Evolutionary conservation across 2,797 vertebrate species (phyloP).

Genomic region (Cynodonichthys magdalenae): DNA sequence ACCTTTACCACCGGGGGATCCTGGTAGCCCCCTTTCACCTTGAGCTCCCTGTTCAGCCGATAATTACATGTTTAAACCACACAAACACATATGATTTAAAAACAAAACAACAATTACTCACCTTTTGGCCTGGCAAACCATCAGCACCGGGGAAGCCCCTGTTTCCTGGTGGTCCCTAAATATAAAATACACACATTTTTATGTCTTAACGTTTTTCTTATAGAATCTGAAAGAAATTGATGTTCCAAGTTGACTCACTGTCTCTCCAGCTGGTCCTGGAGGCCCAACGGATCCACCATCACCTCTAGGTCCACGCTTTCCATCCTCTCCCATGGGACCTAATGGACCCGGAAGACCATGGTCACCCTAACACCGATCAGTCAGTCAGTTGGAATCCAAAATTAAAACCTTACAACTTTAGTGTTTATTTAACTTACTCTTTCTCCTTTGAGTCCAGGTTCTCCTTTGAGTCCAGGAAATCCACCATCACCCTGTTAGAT

Average conservation of each 20-base stretch:
- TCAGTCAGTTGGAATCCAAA: neutral
- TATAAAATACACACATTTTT: neutral
- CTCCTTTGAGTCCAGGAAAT: slow-evolving; percentile 89
- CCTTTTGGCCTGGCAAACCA: slow-evolving; percentile 76
- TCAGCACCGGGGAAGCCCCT: slow-evolving; percentile 76
- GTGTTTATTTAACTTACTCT: slow-evolving; percentile 78
- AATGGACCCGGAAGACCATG: slow-evolving; percentile 84
- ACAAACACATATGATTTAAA: rapidly evolving
- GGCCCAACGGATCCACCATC: slow-evolving; percentile 86
- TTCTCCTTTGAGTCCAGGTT: slow-evolving; percentile 91
- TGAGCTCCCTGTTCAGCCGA: slow-evolving; percentile 85
- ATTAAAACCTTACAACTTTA: neutral
- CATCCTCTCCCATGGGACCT: slow-evolving; percentile 93
- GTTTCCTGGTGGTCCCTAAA: slow-evolving; percentile 75
- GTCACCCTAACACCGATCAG: slow-evolving; percentile 82
- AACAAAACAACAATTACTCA: slow-evolving; percentile 8
- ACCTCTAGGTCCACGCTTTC: slow-evolving; percentile 89
- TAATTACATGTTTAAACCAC: slow-evolving; percentile 10
- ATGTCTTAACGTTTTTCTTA: neutral
- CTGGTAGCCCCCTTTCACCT: slow-evolving; percentile 90
- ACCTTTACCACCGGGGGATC: slow-evolving; percentile 88
- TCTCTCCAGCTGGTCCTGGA: slow-evolving; percentile 88
- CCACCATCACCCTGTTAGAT: slow-evolving; percentile 89
- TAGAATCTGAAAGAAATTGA: neutral
- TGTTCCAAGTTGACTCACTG: slow-evolving; percentile 75